phyloP scores from a whole-genome alignment of 2,888 invertebrate species.

The Rugalucina vietnamica region DNA sequence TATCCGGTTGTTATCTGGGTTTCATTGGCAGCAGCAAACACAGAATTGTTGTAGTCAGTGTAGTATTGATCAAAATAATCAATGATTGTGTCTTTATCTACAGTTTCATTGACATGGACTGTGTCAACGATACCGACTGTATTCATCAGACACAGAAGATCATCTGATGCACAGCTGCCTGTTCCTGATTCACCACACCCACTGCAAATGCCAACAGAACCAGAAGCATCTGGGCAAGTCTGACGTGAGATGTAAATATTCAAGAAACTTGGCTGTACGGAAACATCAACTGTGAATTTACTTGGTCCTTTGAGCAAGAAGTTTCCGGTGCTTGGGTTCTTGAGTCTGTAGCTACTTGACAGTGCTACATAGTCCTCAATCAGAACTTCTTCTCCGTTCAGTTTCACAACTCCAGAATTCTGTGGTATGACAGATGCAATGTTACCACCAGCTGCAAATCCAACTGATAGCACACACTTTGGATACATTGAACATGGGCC shows the following conservation, averaged over 20 bases:
- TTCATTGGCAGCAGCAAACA: constrained; percentile 28
- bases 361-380: constrained; percentile 28
- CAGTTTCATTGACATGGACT: constrained; percentile 8
- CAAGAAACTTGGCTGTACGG: too few relatives aligned
- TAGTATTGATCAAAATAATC: background rate
- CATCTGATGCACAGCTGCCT: background rate
- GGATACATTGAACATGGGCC: constrained; percentile 30
- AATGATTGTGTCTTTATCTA: constrained; percentile 25
- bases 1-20: constrained; percentile 31
- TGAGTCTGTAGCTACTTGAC: constrained; percentile 19
- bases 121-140: constrained; percentile 27
- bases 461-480: constrained; percentile 34
- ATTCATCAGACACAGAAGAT: constrained; percentile 21
- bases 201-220: constrained; percentile 30
- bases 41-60: constrained; percentile 17
- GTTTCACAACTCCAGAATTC: constrained; percentile 27
- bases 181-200: constrained; percentile 10
- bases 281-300: too few relatives aligned
- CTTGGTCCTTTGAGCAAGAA: too few relatives aligned
- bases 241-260: too few relatives aligned
- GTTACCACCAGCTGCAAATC: constrained; percentile 24
- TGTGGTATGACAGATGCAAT: constrained; percentile 34
- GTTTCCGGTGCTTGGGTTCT: constrained; percentile 2
- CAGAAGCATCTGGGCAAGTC: too few relatives aligned
- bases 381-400: constrained; percentile 29